phyloP scores from a whole-genome alignment of 1,140 invertebrate species.

The Heliconius eleuchia region DNA sequence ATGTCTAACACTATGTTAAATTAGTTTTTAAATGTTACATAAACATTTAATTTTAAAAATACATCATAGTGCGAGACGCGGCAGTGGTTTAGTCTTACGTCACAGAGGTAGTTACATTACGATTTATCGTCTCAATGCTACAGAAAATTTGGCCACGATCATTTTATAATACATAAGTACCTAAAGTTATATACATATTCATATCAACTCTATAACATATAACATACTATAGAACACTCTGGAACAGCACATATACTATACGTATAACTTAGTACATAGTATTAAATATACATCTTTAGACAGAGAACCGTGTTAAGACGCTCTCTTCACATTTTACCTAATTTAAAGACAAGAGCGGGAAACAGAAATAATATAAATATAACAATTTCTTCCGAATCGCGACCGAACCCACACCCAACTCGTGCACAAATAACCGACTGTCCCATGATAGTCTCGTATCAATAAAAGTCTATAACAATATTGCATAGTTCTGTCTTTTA shows the following conservation, averaged over 20 bases:
- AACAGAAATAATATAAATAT: no score
- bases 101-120: conserved; percentile 34
- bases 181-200: background rate
- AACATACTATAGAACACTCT: background rate
- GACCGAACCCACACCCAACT: no score
- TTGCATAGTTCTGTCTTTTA: background rate
- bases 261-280: background rate
- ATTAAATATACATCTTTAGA: background rate
- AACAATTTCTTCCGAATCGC: no score
- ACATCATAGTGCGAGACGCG: background rate
- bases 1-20: no score
- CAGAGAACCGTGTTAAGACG: background rate
- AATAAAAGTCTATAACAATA: background rate
- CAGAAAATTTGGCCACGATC: conserved; percentile 62
- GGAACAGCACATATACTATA: background rate
- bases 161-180: background rate
- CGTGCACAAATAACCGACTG: background rate
- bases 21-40: no score
- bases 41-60: no score
- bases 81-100: background rate
- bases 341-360: no score
- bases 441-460: no score
- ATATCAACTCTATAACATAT: background rate
- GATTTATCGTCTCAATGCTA: conserved; percentile 39
- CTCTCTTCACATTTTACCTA: no score